A percentile compares a stretch with the other conserved stretches of the same genome.
phyloP scores from a whole-genome alignment of 35 echinoderm and acorn worm species.

The Strongylocentrotus purpuratus region DNA sequence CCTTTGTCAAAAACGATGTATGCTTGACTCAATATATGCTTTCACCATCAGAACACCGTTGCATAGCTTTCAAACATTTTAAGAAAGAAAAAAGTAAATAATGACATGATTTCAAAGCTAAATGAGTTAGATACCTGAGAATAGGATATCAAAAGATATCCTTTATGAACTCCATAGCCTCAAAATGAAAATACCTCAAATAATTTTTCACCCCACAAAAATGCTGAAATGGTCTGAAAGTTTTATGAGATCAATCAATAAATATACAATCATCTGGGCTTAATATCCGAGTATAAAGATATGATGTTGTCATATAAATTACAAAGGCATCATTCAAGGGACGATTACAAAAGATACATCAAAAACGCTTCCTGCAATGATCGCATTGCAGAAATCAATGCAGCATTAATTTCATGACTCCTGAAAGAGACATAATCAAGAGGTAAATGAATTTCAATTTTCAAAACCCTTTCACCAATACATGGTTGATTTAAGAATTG shows the following conservation, averaged over 20 bases:
- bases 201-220: neutral
- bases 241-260: neutral
- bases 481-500: too few relatives aligned
- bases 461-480: neutral
- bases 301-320: neutral
- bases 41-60: neutral
- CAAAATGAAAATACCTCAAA: neutral
- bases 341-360: neutral
- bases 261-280: neutral
- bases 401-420: neutral
- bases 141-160: neutral
- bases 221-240: constrained; percentile 2
- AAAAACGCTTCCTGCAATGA: neutral
- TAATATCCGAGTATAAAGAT: neutral
- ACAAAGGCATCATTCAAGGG: neutral
- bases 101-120: neutral
- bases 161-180: neutral
- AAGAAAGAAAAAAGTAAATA: neutral
- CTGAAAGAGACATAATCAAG: neutral
- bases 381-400: neutral
- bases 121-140: neutral
- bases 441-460: neutral
- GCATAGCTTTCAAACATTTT: neutral
- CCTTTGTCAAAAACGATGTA: too few relatives aligned
- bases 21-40: neutral